A percentile compares a stretch with the other conserved stretches of the same genome.
Evolutionary conservation across 1,140 invertebrate genomes (phyloP).

Genomic region (Bombus difficillimus): DNA sequence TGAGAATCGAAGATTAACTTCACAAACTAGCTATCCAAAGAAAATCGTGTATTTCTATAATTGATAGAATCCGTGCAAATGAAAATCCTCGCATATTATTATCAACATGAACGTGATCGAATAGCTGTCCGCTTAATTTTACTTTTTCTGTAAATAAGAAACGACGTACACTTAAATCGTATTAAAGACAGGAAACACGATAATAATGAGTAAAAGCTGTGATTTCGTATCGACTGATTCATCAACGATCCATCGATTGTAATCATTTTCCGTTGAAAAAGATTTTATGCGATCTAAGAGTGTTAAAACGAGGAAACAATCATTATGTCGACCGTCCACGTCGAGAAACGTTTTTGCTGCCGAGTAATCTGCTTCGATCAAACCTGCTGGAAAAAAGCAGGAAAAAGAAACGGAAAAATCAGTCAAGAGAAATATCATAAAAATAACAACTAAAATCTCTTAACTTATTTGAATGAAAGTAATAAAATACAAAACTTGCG

Average conservation of each 20-base stretch:
- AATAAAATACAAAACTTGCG: background rate
- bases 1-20: background rate
- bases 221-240: background rate
- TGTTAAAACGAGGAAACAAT: too few relatives aligned
- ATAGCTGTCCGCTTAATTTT: background rate
- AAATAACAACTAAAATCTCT: background rate
- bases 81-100: background rate
- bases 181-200: background rate
- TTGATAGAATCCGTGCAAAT: background rate
- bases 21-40: background rate
- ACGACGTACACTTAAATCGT: background rate
- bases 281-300: background rate
- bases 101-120: background rate
- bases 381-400: background rate
- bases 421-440: background rate
- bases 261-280: background rate
- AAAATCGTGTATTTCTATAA: background rate
- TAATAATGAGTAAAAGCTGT: background rate
- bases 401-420: background rate
- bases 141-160: background rate
- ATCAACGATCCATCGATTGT: background rate
- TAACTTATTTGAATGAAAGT: background rate
- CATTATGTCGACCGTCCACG: too few relatives aligned
- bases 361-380: background rate
- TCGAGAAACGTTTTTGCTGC: background rate